Conservation (phyloP, 2,888 invertebrate species). For the Lasioglossum calceatum region DNA sequence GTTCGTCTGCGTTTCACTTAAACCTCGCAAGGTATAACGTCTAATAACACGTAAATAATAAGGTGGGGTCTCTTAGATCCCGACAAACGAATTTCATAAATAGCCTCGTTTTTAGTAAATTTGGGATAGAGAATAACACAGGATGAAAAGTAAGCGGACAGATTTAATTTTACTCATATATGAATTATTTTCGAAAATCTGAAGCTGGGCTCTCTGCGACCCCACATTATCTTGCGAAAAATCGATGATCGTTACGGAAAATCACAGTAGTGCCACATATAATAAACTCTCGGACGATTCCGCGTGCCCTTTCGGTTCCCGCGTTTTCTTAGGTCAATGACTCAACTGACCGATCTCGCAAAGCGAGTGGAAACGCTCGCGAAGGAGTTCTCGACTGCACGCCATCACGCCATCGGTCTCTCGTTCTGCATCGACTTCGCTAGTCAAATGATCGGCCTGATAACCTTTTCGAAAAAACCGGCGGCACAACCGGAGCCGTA, state of each 20-base stretch:
- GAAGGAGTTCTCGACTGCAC: conserved; percentile 69
- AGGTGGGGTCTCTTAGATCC: too few species aligned
- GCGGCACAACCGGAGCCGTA: conserved; percentile 18
- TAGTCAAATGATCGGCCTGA: conserved; percentile 46
- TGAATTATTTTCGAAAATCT: too few species aligned
- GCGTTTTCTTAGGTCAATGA: conserved; percentile 76
- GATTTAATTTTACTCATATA: too few species aligned
- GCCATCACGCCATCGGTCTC: conserved; percentile 71
- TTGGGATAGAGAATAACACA: too few species aligned
- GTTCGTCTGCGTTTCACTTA: neutral
- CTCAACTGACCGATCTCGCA: conserved; percentile 72
- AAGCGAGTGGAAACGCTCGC: conserved; percentile 68
- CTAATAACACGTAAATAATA: too few species aligned
- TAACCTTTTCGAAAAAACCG: conserved; percentile 49
- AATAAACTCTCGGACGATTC: neutral
- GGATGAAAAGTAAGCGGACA: too few species aligned
- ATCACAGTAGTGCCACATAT: neutral
- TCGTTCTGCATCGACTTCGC: conserved; percentile 44
- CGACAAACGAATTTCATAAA: too few species aligned
- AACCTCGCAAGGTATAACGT: too few species aligned
- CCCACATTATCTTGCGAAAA: neutral
- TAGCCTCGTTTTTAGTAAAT: too few species aligned
- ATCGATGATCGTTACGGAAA: neutral
- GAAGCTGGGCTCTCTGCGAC: too few species aligned
- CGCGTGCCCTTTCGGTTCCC: conserved; percentile 50